A percentile compares a stretch with the other conserved stretches of the same genome.
Evolutionary conservation across 2,888 invertebrate species (phyloP).

Genomic region (Drosophila kambysellisi): DNA sequence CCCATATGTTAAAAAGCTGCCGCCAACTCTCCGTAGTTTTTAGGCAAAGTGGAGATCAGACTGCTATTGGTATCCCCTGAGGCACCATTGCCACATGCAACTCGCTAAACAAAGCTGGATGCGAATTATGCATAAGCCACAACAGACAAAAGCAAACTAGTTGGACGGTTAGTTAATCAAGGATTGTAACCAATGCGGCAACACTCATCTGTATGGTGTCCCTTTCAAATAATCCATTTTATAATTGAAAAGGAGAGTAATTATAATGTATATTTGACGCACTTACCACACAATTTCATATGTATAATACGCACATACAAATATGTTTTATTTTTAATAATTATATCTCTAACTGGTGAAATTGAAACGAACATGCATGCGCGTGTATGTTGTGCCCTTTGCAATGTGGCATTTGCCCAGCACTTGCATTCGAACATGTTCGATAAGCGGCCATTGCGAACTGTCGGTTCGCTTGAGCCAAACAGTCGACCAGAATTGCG

Average conservation of each 20-base stretch:
- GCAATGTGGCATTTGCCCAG: not conserved
- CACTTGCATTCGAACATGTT: no score
- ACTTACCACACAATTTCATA: not conserved
- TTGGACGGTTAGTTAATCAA: not conserved
- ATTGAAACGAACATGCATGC: not conserved
- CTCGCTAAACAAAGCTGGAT: constrained; percentile 4
- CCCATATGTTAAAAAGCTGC: constrained; percentile 24
- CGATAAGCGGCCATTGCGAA: not conserved
- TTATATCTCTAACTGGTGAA: not conserved
- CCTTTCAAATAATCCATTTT: not conserved
- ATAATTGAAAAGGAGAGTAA: not conserved
- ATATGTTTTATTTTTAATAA: not conserved
- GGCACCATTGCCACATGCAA: constrained; percentile 3
- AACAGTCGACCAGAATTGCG: no score
- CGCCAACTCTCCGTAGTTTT: not conserved
- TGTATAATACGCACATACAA: not conserved
- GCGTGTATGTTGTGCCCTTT: not conserved
- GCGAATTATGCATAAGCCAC: not conserved
- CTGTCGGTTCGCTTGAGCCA: not conserved
- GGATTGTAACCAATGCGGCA: not conserved
- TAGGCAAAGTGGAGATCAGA: constrained; percentile 50
- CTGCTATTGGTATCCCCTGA: constrained; percentile 19
- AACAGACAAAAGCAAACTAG: constrained; percentile 1
- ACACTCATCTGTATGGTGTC: constrained; percentile 5
- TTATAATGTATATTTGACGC: not conserved